phyloP scores from a whole-genome alignment of 2,888 invertebrate genomes.

The Patella caerulea region DNA sequence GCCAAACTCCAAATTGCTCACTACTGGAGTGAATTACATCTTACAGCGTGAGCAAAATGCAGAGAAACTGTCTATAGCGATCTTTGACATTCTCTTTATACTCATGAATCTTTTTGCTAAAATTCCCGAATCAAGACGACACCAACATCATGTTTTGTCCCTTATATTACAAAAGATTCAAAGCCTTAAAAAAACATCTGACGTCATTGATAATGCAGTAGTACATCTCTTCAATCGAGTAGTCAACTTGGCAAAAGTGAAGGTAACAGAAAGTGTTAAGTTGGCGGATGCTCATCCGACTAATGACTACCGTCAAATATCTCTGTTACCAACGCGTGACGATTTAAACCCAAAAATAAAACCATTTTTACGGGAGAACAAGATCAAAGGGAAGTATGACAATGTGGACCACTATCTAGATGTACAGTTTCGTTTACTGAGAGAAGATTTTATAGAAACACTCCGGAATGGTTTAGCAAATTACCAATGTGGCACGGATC shows the following conservation, averaged over 20 bases:
- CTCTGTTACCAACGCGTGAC: slow-evolving; percentile 57
- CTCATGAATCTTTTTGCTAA: too few species aligned
- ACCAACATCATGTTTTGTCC: too few species aligned
- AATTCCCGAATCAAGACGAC: too few species aligned
- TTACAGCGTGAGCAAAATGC: too few species aligned
- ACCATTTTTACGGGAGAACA: slow-evolving; percentile 75
- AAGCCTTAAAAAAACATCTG: too few species aligned
- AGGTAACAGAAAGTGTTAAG: not conserved
- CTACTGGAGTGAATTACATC: too few species aligned
- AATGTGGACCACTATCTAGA: slow-evolving; percentile 82
- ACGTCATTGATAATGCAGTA: too few species aligned
- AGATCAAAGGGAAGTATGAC: slow-evolving; percentile 77
- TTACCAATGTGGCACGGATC: slow-evolving; percentile 67
- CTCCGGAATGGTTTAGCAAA: slow-evolving; percentile 79
- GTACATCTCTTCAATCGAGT: not conserved
- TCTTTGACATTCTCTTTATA: too few species aligned
- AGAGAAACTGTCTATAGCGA: too few species aligned
- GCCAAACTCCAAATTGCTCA: too few species aligned
- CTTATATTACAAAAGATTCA: too few species aligned
- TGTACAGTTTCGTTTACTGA: slow-evolving; percentile 80
- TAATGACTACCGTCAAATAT: slow-evolving; percentile 66
- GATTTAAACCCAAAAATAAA: slow-evolving; percentile 60
- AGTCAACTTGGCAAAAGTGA: slow-evolving; percentile 1
- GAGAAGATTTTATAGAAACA: slow-evolving; percentile 85
- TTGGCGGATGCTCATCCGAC: slow-evolving; percentile 65